A percentile compares a stretch with the other conserved stretches of the same genome.
Conservation (phyloP, 2,113 vertebrate species). For the Melanerpes formicivorus region DNA sequence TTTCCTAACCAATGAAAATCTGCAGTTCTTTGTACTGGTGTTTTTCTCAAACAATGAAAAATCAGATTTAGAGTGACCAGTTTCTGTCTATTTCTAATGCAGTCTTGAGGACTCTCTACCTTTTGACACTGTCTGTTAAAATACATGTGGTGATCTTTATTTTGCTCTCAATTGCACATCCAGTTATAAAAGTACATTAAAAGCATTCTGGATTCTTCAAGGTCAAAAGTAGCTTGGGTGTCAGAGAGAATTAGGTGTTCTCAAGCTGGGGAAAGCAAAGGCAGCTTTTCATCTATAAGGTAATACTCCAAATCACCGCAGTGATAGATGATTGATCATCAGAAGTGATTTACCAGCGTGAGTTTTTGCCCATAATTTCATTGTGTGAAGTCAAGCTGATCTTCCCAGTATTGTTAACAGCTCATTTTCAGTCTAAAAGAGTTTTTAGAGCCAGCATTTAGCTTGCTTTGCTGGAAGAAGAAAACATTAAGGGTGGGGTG, state of each 20-base stretch:
- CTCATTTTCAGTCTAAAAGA: background rate
- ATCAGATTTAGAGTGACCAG: conserved; percentile 51
- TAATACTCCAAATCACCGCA: background rate
- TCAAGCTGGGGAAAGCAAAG: conserved; percentile 2
- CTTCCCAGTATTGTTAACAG: conserved; percentile 20
- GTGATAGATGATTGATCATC: background rate
- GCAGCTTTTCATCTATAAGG: conserved; percentile 28
- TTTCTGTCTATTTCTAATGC: conserved; percentile 69
- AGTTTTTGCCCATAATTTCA: conserved; percentile 43
- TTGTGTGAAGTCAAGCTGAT: conserved; percentile 28
- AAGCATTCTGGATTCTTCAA: background rate
- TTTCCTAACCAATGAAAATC: conserved; percentile 77
- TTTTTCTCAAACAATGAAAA: conserved; percentile 51
- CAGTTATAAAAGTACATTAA: conserved; percentile 21
- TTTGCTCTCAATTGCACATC: conserved; percentile 60
- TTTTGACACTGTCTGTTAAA: conserved; percentile 62
- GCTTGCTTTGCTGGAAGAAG: background rate
- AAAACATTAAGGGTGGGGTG: background rate
- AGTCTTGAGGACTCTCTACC: conserved; percentile 54
- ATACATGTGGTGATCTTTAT: conserved; percentile 47
- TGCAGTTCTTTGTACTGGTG: conserved; percentile 73
- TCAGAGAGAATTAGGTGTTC: background rate
- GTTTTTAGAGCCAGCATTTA: conserved; percentile 23
- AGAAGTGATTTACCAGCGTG: background rate
- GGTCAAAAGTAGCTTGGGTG: background rate